Percentiles rank a stretch among this genome's conserved stretches.
Evolutionary conservation across 1,140 invertebrate species (phyloP).

Genomic region (Eumaeus atala): DNA sequence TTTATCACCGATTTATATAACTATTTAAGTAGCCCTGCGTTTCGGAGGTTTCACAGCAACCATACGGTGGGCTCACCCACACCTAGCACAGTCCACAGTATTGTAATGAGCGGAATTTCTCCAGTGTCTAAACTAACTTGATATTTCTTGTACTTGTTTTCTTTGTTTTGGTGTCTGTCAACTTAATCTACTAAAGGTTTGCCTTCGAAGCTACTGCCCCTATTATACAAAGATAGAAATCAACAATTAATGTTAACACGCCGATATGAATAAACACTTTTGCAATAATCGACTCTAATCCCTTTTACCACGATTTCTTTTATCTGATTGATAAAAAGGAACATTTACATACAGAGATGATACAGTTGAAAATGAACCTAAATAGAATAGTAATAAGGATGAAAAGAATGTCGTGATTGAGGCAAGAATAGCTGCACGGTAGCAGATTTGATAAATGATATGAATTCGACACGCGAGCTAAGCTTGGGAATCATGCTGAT

Average conservation of each 20-base stretch:
- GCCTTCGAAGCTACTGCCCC: neutral
- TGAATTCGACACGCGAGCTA: slow-evolving; percentile 31
- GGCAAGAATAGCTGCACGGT: slow-evolving; percentile 3
- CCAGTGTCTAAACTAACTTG: too few species aligned
- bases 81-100: too few species aligned
- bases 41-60: too few species aligned
- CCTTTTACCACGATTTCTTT: slow-evolving; percentile 2
- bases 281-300: slow-evolving; percentile 6
- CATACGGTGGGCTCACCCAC: too few species aligned
- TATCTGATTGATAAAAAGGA: slow-evolving; percentile 2
- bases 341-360: neutral
- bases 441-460: slow-evolving; percentile 41
- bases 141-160: too few species aligned
- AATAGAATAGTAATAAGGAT: neutral
- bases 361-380: neutral
- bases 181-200: too few species aligned
- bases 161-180: too few species aligned
- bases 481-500: slow-evolving; percentile 39
- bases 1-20: too few species aligned
- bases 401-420: neutral
- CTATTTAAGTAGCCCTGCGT: too few species aligned
- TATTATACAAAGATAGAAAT: neutral
- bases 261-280: neutral
- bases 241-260: slow-evolving; percentile 7
- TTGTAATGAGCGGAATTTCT: too few species aligned